These are phyloP conservation scores for Urechis unicinctus DNA, from an alignment of 2,888 invertebrate genomes.

Conservation along the genomic window DNA sequence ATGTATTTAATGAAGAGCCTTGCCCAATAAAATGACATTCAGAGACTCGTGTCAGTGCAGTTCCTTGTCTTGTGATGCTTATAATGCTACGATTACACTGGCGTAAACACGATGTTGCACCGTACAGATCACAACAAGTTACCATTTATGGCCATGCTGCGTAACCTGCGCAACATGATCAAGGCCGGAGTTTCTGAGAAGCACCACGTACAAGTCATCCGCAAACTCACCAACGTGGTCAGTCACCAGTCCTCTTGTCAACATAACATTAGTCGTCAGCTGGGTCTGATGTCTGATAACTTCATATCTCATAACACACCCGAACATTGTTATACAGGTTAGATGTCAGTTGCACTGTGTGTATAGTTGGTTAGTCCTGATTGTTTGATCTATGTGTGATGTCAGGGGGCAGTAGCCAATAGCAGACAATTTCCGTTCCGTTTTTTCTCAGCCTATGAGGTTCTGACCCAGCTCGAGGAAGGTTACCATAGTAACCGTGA, in stretches of 20 bases:
- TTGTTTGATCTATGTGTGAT: neutral
- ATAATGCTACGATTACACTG: too few species aligned
- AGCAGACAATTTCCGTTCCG: slow-evolving; percentile 53
- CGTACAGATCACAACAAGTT: slow-evolving; percentile 51
- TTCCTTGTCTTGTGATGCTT: too few species aligned
- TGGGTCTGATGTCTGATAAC: too few species aligned
- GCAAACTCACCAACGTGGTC: slow-evolving; percentile 49
- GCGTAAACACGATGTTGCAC: too few species aligned
- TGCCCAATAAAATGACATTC: too few species aligned
- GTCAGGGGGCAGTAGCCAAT: slow-evolving; percentile 44
- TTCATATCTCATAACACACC: neutral
- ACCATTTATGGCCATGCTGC: slow-evolving; percentile 55
- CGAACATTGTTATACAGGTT: too few species aligned
- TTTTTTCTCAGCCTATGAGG: slow-evolving; percentile 52
- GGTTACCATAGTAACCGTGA: slow-evolving; percentile 37
- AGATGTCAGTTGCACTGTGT: too few species aligned
- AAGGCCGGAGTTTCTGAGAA: slow-evolving; percentile 49
- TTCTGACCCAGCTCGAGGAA: slow-evolving; percentile 38
- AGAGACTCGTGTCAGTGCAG: too few species aligned
- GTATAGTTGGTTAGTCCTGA: neutral
- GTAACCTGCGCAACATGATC: slow-evolving; percentile 53
- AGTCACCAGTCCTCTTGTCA: too few species aligned
- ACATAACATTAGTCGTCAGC: too few species aligned
- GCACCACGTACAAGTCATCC: slow-evolving; percentile 48
- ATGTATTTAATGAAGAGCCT: too few species aligned